Base-by-base conservation (phyloP, 2,113 vertebrate genomes). In the Engraulis encrasicolus region DNA sequence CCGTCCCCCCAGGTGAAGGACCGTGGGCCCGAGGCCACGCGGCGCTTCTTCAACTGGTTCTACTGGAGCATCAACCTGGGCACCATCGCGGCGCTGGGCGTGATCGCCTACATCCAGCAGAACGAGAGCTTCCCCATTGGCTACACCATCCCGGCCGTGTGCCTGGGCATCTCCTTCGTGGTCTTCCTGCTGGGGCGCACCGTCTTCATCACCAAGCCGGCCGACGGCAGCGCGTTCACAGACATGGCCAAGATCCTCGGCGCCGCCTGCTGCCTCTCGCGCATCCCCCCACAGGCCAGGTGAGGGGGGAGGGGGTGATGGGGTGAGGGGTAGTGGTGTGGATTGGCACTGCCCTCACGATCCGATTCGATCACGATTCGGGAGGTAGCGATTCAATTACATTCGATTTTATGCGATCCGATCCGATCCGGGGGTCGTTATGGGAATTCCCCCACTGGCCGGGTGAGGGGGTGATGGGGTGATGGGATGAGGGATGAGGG, bases 51-150 rank as follows among this genome's bases (percentile, higher is more conserved):
- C 88, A 99, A 99, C 90, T 99, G 98, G 98, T 99, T 99, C 92
- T 99, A 99, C 82, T 99, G 98, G 98, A 99, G 97, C 94, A 99
- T 99, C 85, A 99, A 99, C 49, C 87, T 99, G 89, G 98, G 98
- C 50, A 98, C 98, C 0, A 97, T 99, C 86, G 1, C 99, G 0
- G 98, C 98, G 0, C 92, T 99, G 81, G 97, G 98, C 18, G 96
- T 96, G 66, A 94, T 99, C 71, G 97, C 97, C 0, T 99, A 99
- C 89, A 94, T 99, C 54, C 98, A 99, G 86, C 98, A 99, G 92
- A 99, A 99, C 0, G 7, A 95, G 81, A 95, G 92, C 89, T 99
- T 99, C 71, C 85, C 93, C 0, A 9, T 92, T 0, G 98, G 98
- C 20, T 99, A 97, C 88, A 94, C 94, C 84, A 94, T 99, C 88